These are phyloP conservation scores for Nematolebias whitei DNA, from an alignment of 2,113 vertebrate species.

Conservation along the genomic window DNA sequence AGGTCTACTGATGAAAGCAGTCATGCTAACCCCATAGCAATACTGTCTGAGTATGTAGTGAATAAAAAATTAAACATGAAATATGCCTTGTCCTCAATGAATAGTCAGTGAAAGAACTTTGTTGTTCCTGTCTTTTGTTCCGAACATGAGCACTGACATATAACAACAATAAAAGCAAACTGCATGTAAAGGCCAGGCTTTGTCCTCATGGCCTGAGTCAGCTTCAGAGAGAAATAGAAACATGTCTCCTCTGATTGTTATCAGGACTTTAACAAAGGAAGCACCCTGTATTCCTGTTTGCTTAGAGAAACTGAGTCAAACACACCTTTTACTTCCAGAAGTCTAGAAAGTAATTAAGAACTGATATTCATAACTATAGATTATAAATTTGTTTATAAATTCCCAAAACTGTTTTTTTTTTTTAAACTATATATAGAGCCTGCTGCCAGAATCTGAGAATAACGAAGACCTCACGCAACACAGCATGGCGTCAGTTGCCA, in stretches of 20 bases:
- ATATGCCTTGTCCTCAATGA: slow-evolving; percentile 28
- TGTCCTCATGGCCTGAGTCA: slow-evolving; percentile 40
- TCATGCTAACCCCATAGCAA: not conserved
- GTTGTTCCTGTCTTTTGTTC: slow-evolving; percentile 25
- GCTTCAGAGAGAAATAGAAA: slow-evolving; percentile 23
- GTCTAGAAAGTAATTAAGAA: not conserved
- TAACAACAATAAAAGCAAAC: slow-evolving; percentile 46
- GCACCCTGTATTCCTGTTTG: slow-evolving; percentile 15
- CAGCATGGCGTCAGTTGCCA: slow-evolving; percentile 72
- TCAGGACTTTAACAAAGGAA: slow-evolving; percentile 47
- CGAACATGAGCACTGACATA: slow-evolving; percentile 25
- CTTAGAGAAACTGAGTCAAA: slow-evolving; percentile 13
- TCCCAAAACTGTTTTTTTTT: slow-evolving; percentile 20
- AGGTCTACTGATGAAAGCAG: not conserved
- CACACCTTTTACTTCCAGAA: slow-evolving; percentile 8
- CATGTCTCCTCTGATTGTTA: slow-evolving; percentile 52
- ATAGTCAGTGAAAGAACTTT: slow-evolving; percentile 1
- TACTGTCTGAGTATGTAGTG: not conserved
- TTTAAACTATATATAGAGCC: slow-evolving; percentile 66
- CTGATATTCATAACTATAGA: slow-evolving; percentile 15
- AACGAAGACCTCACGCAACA: slow-evolving; percentile 56
- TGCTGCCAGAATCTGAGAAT: slow-evolving; percentile 61
- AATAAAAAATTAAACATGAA: slow-evolving; percentile 2
- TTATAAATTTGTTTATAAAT: slow-evolving; percentile 2
- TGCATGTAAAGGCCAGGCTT: slow-evolving; percentile 70